Evolutionary conservation across 2,888 invertebrate genomes (phyloP), one percentile per base, ranked within the genome.

Genomic region (Timema podura): DNA sequence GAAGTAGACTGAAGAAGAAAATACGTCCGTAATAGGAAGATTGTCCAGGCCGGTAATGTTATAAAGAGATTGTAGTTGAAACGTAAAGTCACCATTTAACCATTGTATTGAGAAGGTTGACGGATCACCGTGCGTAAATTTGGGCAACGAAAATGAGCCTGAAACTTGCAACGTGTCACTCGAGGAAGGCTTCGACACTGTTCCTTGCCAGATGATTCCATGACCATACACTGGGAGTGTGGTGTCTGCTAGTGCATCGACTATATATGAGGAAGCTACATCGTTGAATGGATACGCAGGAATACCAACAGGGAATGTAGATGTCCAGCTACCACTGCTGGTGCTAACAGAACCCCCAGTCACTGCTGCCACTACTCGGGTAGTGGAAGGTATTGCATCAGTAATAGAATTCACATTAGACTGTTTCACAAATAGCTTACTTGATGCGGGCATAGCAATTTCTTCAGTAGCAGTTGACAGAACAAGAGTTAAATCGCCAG

Each of bases 1-100:
- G 49, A 67, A 67, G 30, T 70, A 71, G n/a, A 71, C 57, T n/a
- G 70, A 49, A 6, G 69, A 61, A 30, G 51, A 66, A 11, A 69
- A 72, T 44, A 70, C 64, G 8, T 70, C 72, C 65, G 54, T 57
- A 15, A 70, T 64, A 11, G 67, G 54, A 51, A 70, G 48, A 30
- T 57, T 64, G 30, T n/a, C 59, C 6, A 48, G 16, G 13, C 47
- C 15, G 11, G 59, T 13, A 6, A 47, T 57, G 16, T 68, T 68
- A 54, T 47, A 59, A 5, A 61, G 6, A 5, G 67, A 16, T 47
- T 70, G 49, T 16, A 70, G 9, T 15, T 68, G 49, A 15, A 70
- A 67, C 45, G 67, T 57, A 16, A 70, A 70, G 1, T 70, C 59
- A 15, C 70, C 70, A 59, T 59, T 68, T n/a, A 51, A 47, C 67